Evolutionary conservation across 1,140 invertebrate genomes (phyloP), one percentile per base, ranked within the genome.

Genomic region (Chymomyza costata): DNA sequence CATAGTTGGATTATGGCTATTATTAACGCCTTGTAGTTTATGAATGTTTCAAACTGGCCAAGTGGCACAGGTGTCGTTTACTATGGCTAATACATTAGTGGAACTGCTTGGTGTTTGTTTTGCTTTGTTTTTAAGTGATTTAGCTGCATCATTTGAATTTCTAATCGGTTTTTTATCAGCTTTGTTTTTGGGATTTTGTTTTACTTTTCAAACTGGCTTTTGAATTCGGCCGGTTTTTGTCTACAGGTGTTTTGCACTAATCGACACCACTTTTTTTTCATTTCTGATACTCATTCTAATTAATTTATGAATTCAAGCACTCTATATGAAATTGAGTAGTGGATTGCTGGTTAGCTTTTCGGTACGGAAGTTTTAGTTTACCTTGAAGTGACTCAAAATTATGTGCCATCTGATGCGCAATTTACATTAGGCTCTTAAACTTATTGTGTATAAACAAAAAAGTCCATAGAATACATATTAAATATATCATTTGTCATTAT

Each of bases 211-310:
- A 76, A 76, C 71, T 56, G 71, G 71, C 70, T 76, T 64, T 69
- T 44, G 54, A 21, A 46, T 28, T 52, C 47, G 62, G 70, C 66
- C 63, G 63, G 62, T 71, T 71, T 51, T 61, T 39, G 67, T 66
- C 73, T 67, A 78, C 73, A 78, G 73, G 73, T 78, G 73, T 78
- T 78, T 78, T 78, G 73, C 73, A 80, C 73, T 80, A 78, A 80
- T 80, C 73, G 63, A 67, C 66, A 55, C 28, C 54, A 53, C 57
- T 46, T 58, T 13, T 16, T 30, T 39, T 11, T 17, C 15, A 7
- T 31, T 38, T 57, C 48, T 66, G 59, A 80, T 80, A 80, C 67
- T 64, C 64, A 38, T 55, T 57, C 73, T 66, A 73, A 78, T 78
- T 78, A 78, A 80, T 78, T 78, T 71, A 71, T 67, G 34, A 54